Conservation (phyloP, 2,888 invertebrate genomes). For the Chrysolina oricalcia region DNA sequence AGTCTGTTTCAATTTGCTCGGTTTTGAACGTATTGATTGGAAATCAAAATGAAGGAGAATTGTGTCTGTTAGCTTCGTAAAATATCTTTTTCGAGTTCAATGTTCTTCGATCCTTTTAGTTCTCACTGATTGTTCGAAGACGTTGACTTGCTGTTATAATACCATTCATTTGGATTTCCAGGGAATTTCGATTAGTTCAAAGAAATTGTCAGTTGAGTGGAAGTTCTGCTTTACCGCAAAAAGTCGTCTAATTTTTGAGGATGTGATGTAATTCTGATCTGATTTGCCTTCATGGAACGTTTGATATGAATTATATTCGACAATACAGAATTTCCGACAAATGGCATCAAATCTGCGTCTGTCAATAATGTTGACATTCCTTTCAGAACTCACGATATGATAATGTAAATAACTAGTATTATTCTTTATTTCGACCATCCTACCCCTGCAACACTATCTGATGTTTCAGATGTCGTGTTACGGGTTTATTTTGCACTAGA, state of each 20-base stretch:
- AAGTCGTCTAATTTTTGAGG: neutral
- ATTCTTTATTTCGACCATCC: no score
- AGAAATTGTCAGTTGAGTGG: constrained; percentile 16
- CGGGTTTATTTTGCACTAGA: no score
- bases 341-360: neutral
- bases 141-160: constrained; percentile 25
- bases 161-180: constrained; percentile 29
- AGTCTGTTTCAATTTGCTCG: constrained; percentile 20
- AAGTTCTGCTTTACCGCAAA: constrained; percentile 1
- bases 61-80: constrained; percentile 21
- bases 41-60: constrained; percentile 30
- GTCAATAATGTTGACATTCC: neutral
- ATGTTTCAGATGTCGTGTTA: no score
- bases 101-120: constrained; percentile 11
- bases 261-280: constrained; percentile 7
- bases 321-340: neutral
- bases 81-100: constrained; percentile 18
- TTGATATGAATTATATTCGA: neutral
- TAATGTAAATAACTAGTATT: no score
- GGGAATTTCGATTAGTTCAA: constrained; percentile 24
- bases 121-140: constrained; percentile 18
- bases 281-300: neutral
- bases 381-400: no score
- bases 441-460: no score
- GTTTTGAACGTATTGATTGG: constrained; percentile 17